These are phyloP conservation scores for Pristionchus exspectatus DNA, from an alignment of 2,888 invertebrate genomes.

Conservation along the genomic window DNA sequence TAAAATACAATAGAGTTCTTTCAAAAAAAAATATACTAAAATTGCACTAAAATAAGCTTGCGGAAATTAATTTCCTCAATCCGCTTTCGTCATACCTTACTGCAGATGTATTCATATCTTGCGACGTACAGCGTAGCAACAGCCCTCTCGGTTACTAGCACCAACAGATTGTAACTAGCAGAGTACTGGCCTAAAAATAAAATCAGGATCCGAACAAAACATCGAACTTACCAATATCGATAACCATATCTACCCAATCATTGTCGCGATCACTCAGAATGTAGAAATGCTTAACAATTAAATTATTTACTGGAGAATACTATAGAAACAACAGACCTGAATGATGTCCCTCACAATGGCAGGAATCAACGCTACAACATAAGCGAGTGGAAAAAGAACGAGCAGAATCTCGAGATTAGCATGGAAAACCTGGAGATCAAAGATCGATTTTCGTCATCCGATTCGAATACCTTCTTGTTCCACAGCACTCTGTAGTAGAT, in stretches of 20 bases:
- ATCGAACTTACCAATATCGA: slow-evolving; percentile 11
- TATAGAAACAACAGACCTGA: neutral
- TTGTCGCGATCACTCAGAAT: neutral
- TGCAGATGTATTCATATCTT: slow-evolving; percentile 39
- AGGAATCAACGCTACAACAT: neutral
- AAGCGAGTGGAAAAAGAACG: slow-evolving; percentile 6
- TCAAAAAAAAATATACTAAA: too few relatives aligned
- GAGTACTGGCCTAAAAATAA: slow-evolving; percentile 31
- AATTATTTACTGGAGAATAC: too few relatives aligned
- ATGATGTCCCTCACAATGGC: neutral
- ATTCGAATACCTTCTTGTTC: neutral
- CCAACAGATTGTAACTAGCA: slow-evolving; percentile 42
- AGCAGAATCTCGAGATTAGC: neutral
- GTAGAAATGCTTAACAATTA: neutral
- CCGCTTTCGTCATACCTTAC: neutral
- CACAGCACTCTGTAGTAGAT: neutral
- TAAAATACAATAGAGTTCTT: neutral
- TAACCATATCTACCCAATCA: slow-evolving; percentile 7
- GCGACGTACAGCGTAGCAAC: slow-evolving; percentile 21
- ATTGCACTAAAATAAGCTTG: too few relatives aligned
- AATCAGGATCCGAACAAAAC: neutral
- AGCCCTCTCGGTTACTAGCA: slow-evolving; percentile 6
- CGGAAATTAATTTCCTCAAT: too few relatives aligned
- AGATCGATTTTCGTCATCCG: neutral
- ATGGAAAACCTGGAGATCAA: slow-evolving; percentile 46